Base-by-base conservation (phyloP, 1,140 invertebrate species). In the Chelonus insularis region DNA sequence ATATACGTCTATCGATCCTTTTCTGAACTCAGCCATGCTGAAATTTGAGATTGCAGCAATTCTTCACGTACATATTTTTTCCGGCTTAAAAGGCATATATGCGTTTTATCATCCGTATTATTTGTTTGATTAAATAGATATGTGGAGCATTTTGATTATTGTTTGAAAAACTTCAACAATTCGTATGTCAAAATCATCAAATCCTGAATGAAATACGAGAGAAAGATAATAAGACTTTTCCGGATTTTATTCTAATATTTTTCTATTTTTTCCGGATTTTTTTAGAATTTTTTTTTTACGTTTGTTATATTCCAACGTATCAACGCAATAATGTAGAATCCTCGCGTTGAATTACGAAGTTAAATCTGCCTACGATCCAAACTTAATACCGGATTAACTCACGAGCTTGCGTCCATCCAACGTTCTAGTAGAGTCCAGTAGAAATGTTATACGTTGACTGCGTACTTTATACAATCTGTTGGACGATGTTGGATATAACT, bases 371-470 rank as follows among this genome's bases (percentile, higher is more conserved):
- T 32, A 52, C 56, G 37, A 65, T 65, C 60, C 60, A 59, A 60
- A 62, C 57, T 65, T 65, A 65, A 62, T 65, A 48, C 60, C 60
- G 60, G 60, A 55, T 65, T 65, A 65, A 52, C 50, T 60, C 50
- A 50, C 45, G 51, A 34, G 23, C 18, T 23, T 39, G 14, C 20
- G 56, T 58, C 61, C 25, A 25, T 18, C 48, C 21, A 6, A 25
- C 57, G 20, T 36, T 21, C 36, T 55, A 34, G 37, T 41, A 48
- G 43, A 50, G 59, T 54, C 34, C 18, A 65, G 64, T 59, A 32
- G 71, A 72, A 74, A 74, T 63, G 66, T 67, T 72, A 74, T 74
- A 74, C 63, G 66, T 74, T 73, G 70, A 64, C 47, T 52, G 20
- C 37, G 25, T 41, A 11, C 4, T 52, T 25, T 36, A 52, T 29